Evolutionary conservation across 2,797 vertebrate species (phyloP), one percentile per base, ranked within the genome.

Genomic region (Crypturellus tataupa): DNA sequence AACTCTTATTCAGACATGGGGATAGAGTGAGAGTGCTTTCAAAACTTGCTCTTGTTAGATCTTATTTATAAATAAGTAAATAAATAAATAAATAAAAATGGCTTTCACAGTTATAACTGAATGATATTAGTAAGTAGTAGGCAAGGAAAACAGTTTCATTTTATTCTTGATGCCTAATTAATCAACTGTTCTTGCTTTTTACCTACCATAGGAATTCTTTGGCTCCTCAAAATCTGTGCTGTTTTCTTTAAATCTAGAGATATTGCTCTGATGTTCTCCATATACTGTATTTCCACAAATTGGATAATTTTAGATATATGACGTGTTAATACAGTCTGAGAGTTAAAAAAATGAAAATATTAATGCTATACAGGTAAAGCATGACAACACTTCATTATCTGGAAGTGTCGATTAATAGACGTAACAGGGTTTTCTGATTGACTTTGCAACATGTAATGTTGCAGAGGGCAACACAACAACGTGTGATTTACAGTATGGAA

Each of bases 281-380:
- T 14, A 80, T 39, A 12, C 19, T 85, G n/a, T 9, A 65, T 59
- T 85, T 92, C 81, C 85, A 87, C 59, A 84, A 42, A 76, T 1
- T 2, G 40, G 47, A 72, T 42, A 12, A 40, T 31, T 79, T 81
- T 75, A 70, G 51, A 78, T 12, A 53, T 23, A 3, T 3, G 13
- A 78, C 12, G 44, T 58, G 69, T 64, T 55, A 85, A 37, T 17
- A 86, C 29, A 94, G 76, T 69, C 67, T 93, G 70, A 89, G 55
- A 44, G 91, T 91, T 83, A 89, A 89, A 90, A 77, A 71, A 89
- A 81, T 8, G 7, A 71, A 33, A 79, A 67, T 35, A 84, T 86
- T 69, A 91, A 83, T 16, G 39, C 59, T 39, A 39, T 29, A 39
- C 13, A 39, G 7, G 25, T 24, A 51, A 53, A 16, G 4, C 44